Base-by-base conservation (phyloP, 2,797 vertebrate genomes). In the Anguilla obscura region DNA sequence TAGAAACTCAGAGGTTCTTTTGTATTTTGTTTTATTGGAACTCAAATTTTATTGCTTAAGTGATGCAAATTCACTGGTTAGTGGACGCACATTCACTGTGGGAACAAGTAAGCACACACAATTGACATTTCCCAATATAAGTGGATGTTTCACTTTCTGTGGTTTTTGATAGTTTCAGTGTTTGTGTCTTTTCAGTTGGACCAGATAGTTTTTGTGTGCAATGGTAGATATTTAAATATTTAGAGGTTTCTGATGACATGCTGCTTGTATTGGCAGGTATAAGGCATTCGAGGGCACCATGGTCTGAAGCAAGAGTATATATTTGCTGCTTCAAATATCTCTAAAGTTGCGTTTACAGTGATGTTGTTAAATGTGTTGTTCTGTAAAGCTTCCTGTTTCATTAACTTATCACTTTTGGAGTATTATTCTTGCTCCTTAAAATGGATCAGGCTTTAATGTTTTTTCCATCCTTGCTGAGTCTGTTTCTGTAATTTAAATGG, bases 401-500 rank as follows among this genome's bases (percentile, higher is more conserved):
- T 33, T 7, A 74, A 33, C 69, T 66, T 18, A 76, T 76, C 10
- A 76, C 36, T 36, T 36, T 36, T 76, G 33, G 71, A 40, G 71
- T 40, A 8, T 40, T 14, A 40, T 76, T 76, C 12, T 40, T 71
- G 66, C 7, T n/a, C 3, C 69, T 33, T 76, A n/a, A 40, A 76
- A 76, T 76, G 30, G 36, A 36, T 76, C 40, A 40, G 74, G 16
- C 71, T 2, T 76, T n/a, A 40, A 40, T 76, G 8, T 74, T 71
- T 71, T 71, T 76, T 76, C 18, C 36, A 14, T 40, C 33, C 18
- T 36, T 76, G 74, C 10, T 76, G 74, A 40, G 74, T 40, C 33
- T 76, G 74, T 33, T 76, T 76, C 33, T 33, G 12, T 33, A 76
- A 76, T 76, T 76, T 18, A 76, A 86, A 48, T 86, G 56, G 85